Evolutionary conservation across 2,888 invertebrate genomes (phyloP), one percentile per base, ranked within the genome.

Genomic region (Phyto melanocephala): DNA sequence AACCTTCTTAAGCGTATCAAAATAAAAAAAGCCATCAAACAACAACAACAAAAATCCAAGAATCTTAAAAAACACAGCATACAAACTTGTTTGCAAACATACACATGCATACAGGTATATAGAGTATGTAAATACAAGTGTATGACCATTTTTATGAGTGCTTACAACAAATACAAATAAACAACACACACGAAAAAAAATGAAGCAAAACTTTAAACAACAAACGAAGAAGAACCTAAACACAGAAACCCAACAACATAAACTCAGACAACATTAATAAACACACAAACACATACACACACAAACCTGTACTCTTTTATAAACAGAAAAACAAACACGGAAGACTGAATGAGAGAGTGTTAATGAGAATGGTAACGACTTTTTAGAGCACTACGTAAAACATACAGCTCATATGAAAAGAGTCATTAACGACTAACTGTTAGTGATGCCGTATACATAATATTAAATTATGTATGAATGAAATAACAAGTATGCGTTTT

Each of bases 221-320:
- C 37, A 76, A 50, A 74, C 65, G 15, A 58, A 6, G 33, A 50
- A 22, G 15, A 63, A 50, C 28, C 40, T 1, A 35, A 67, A 74
- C 62, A 52, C 40, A 33, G 54, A 58, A 13, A 45, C 20, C 20
- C 13, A 56, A 33, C 65, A 68, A 52, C 63, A 54, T 40, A 70
- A 71, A 65, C 22, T 70, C 79, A 85, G 56, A 68, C 72, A 80
- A 50, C 67, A 72, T 28, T 67, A 81, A 80, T n/a, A n/a, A 1
- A 47, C 17, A 15, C 6, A 54, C 28, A 52, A 11, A 52, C 40
- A 50, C 60, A 28, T 5, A 60, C 11, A 11, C 22, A 56, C 7
- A 35, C 15, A 5, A 1, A 52, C n/a, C 3, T 28, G 6, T 28
- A 28, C 28, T 28, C 3, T 6, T 28, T 28, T 28, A 28, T 28